Evolutionary conservation across 37 sponge, comb jelly and placozoan genomes (phyloP).

Genomic region (Axinella damicornis): DNA sequence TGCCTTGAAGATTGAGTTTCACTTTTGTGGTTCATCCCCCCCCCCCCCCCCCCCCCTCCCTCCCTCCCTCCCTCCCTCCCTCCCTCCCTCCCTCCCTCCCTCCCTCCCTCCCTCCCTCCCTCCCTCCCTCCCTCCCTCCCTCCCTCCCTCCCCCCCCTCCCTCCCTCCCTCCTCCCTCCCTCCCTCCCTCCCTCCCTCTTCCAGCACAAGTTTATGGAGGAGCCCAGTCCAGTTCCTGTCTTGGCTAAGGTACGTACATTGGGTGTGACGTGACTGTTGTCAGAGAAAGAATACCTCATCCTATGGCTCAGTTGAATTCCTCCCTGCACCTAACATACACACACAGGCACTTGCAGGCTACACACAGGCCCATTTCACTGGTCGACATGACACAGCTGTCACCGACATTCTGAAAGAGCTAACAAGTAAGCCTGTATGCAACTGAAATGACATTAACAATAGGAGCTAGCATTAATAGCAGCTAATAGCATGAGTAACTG

Average conservation of each 20-base stretch:
- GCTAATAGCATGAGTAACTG: neutral
- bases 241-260: constrained; percentile 12
- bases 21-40: too few species aligned
- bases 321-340: neutral
- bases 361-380: neutral
- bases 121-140: too few species aligned
- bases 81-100: too few species aligned
- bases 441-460: too few species aligned
- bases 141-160: too few species aligned
- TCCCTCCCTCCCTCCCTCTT: too few species aligned
- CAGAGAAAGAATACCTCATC: neutral
- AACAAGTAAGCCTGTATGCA: constrained; percentile 53
- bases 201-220: constrained; percentile 26
- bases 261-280: too few species aligned
- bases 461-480: too few species aligned
- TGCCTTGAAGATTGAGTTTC: too few species aligned
- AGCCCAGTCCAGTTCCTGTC: neutral
- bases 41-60: too few species aligned
- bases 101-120: too few species aligned
- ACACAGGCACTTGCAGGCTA: neutral
- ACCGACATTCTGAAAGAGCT: constrained; percentile 23
- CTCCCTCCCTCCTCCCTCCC: too few species aligned
- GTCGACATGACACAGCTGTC: neutral
- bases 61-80: neutral
- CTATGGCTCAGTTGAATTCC: neutral